Conservation (phyloP, 2,888 invertebrate species). For the Tinea semifulvella region DNA sequence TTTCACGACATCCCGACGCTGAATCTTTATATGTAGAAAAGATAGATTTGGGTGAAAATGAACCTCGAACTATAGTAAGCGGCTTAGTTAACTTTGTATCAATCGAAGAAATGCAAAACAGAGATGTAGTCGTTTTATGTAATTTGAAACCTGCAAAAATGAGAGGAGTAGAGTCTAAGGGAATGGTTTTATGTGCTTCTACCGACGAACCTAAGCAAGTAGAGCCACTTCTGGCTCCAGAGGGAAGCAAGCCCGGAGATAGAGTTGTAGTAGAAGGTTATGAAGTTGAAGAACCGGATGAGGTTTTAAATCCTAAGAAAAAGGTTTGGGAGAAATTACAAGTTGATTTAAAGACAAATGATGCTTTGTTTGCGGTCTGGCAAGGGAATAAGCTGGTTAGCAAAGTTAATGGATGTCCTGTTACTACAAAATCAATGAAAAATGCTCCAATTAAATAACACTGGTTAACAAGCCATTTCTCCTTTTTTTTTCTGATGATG, state of each 20-base stretch:
- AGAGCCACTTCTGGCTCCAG: conserved; percentile 85
- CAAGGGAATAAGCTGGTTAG: conserved; percentile 78
- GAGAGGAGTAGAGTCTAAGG: conserved; percentile 90
- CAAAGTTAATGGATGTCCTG: conserved; percentile 76
- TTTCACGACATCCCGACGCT: conserved; percentile 89
- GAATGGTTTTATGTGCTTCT: conserved; percentile 94
- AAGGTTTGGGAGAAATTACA: conserved; percentile 97
- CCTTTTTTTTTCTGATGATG: too few species aligned
- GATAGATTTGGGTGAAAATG: conserved; percentile 86
- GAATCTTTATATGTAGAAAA: conserved; percentile 92
- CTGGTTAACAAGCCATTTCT: too few species aligned
- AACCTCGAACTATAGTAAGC: conserved; percentile 78
- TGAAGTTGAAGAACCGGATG: conserved; percentile 80
- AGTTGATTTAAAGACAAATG: conserved; percentile 77
- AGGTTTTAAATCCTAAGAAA: conserved; percentile 92
- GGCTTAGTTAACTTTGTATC: conserved; percentile 93
- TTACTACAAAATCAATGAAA: conserved; percentile 78
- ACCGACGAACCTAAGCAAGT: conserved; percentile 80
- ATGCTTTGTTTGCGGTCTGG: conserved; percentile 82
- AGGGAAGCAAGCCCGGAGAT: conserved; percentile 82
- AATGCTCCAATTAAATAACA: conserved; percentile 86
- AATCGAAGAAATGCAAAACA: conserved; percentile 87
- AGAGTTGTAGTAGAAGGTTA: conserved; percentile 84
- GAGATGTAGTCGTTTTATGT: conserved; percentile 91
- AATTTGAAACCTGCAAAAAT: conserved; percentile 98